Evolutionary conservation across 1,140 invertebrate genomes (phyloP).

Genomic region (Achroia grisella): DNA sequence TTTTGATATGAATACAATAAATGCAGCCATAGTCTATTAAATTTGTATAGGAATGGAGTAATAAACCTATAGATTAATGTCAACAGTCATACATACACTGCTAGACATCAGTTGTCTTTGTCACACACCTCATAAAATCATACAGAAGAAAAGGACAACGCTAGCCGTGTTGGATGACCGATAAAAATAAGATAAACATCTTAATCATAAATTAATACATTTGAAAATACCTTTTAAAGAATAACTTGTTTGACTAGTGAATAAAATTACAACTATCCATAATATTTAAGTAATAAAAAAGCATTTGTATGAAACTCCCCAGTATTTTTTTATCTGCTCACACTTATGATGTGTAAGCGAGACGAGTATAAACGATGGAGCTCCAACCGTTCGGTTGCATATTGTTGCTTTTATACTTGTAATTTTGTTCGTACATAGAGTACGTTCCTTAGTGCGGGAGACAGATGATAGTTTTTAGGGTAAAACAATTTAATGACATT

Average conservation of each 20-base stretch:
- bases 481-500: too few species aligned
- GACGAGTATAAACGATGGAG: constrained; percentile 6
- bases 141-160: not conserved
- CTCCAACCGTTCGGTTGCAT: not conserved
- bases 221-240: constrained; percentile 41
- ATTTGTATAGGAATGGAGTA: not conserved
- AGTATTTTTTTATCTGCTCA: constrained; percentile 11
- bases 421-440: too few species aligned
- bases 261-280: constrained; percentile 55
- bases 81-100: too few species aligned
- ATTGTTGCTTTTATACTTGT: too few species aligned
- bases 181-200: constrained; percentile 9
- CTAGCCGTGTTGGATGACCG: not conserved
- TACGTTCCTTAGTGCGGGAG: too few species aligned
- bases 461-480: too few species aligned
- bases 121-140: not conserved
- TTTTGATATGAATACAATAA: constrained; percentile 34
- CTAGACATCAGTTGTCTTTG: too few species aligned
- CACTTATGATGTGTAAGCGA: constrained; percentile 11
- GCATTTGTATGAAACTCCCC: constrained; percentile 27
- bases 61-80: too few species aligned
- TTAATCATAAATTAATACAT: constrained; percentile 40
- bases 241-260: constrained; percentile 61
- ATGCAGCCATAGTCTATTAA: constrained; percentile 2
- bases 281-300: constrained; percentile 51